Evolutionary conservation across 2,113 vertebrate species (phyloP), one percentile per base, ranked within the genome.

Genomic region (Podarcis raffonei): DNA sequence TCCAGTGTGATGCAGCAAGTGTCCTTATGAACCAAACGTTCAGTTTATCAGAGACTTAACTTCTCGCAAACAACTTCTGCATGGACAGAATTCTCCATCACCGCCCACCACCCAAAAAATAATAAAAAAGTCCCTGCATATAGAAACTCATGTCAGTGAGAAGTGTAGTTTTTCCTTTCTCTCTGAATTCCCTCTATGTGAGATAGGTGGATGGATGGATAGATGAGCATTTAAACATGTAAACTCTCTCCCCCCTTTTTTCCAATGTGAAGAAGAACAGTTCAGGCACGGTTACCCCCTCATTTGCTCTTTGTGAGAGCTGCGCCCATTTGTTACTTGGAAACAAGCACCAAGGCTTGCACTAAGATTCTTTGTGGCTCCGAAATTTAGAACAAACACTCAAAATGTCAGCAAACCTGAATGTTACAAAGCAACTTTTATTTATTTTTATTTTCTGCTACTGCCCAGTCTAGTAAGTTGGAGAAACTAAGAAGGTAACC

Each of bases 331-430:
- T 53, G 22, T 12, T 18, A n/a, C 20, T 39, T n/a, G 27, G 79
- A 39, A 74, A 48, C 69, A 39, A 20, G 5, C 3, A 62, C 11
- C 23, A 35, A 25, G 27, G 22, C 42, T 9, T 35, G 22, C 3
- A n/a, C 25, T 30, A 71, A 80, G 48, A n/a, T 30, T 57, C 30
- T 39, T 9, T 66, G 84, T 15, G 1, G 35, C 75, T 84, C 77
- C 68, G 78, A 91, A 93, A 91, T 27, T 25, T 90, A 32, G n/a
- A 27, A 91, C 93, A 87, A 27, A 91, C 93, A 87, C 85, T 84
- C 37, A 11, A 80, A 71, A 68, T 89, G 15, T 0, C 72, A 30
- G 74, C 71, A 1, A n/a, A 57, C 18, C 57, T 89, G 62, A 91
- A 84, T 71, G 11, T 27, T 89, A 83, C 20, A 81, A 32, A 25